Percentiles rank a stretch among this genome's conserved stretches.
Conservation (phyloP, 2,113 vertebrate genomes). For the Macquaria ambigua region DNA sequence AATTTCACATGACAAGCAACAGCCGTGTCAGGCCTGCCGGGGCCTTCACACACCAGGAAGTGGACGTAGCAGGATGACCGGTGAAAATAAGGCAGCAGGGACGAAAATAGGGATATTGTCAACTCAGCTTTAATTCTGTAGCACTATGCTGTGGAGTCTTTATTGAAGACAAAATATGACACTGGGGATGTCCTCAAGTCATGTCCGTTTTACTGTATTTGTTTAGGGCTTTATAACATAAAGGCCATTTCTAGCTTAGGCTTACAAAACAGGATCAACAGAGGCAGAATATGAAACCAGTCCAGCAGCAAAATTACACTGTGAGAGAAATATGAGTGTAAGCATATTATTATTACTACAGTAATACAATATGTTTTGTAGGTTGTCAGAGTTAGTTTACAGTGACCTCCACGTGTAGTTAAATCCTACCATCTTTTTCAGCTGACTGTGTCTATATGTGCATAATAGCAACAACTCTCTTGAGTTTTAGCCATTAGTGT, state of each 20-base stretch:
- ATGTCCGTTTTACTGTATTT: conserved; percentile 7
- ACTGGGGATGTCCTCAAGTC: background rate
- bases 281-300: conserved; percentile 8
- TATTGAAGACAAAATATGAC: conserved; percentile 23
- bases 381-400: background rate
- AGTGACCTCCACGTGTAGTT: background rate
- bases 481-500: background rate
- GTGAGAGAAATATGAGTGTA: background rate
- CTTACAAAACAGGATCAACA: conserved; percentile 9
- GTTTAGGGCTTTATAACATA: background rate
- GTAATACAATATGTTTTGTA: background rate
- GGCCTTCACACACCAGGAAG: conserved; percentile 41
- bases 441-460: background rate
- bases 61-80: background rate
- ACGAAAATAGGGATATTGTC: conserved; percentile 10
- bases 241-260: background rate
- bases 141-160: background rate
- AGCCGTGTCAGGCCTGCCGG: conserved; percentile 50
- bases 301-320: background rate
- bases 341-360: background rate
- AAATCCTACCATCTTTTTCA: background rate
- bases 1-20: conserved; percentile 72
- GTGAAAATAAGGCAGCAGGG: conserved; percentile 7
- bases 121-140: background rate
- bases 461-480: background rate